A percentile compares a stretch with the other conserved stretches of the same genome.
Conservation (phyloP, 2,888 invertebrate species). For the Hyalella azteca region DNA sequence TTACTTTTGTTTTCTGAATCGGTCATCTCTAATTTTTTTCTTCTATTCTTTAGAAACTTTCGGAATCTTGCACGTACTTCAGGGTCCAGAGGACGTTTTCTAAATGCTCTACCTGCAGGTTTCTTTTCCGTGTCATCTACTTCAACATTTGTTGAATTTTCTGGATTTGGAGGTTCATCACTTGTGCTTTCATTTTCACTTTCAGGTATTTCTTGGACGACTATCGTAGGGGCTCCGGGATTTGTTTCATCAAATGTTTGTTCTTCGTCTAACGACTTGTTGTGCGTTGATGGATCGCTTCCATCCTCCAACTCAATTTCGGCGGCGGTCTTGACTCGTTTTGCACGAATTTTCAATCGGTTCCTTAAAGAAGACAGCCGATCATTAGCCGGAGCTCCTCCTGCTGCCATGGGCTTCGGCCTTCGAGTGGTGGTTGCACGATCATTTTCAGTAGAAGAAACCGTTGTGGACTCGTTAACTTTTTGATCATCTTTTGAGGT, state of each 20-base stretch:
- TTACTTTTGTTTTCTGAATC: background rate
- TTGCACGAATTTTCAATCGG: constrained; percentile 2
- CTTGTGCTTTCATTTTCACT: background rate
- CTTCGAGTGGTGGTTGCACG: background rate
- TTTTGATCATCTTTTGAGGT: background rate
- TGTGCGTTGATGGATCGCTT: background rate
- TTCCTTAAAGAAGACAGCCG: background rate
- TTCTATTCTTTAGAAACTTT: constrained; percentile 13
- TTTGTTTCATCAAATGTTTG: background rate
- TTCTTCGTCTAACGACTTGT: constrained; percentile 11
- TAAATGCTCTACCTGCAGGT: background rate
- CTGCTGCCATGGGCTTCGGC: background rate
- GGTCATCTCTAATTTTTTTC: background rate
- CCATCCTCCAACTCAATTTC: background rate
- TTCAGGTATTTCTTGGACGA: background rate
- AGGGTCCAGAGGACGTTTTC: constrained; percentile 5
- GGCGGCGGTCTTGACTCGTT: background rate
- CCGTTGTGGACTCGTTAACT: background rate
- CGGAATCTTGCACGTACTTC: constrained; percentile 29
- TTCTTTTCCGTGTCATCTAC: background rate
- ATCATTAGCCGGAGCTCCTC: background rate
- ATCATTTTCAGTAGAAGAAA: background rate
- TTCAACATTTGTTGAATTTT: background rate
- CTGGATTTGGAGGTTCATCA: too few species aligned
- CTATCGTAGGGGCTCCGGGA: background rate